Evolutionary conservation across 2,113 vertebrate genomes (phyloP).

Genomic region (Planiliza haematocheilus): DNA sequence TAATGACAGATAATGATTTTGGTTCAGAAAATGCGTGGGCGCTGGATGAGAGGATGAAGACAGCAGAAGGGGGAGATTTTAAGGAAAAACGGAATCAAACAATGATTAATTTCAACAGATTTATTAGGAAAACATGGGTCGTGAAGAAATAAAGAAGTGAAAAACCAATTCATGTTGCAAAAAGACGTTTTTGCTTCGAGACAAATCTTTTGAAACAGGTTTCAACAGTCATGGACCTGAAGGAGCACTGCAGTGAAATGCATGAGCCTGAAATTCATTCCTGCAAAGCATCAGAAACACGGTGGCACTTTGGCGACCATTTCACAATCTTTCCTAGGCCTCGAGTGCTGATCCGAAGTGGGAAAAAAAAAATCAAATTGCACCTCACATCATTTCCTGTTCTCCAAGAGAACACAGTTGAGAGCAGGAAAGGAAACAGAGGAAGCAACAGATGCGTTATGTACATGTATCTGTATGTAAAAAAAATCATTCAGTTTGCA

Average conservation of each 20-base stretch:
- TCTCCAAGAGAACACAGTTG: conserved; percentile 12
- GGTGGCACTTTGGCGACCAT: conserved; percentile 13
- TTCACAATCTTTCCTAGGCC: conserved; percentile 19
- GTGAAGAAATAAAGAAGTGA: too few species aligned
- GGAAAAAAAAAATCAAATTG: conserved; percentile 42
- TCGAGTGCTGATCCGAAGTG: conserved; percentile 24
- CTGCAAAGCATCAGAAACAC: conserved; percentile 21
- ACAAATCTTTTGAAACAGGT: neutral
- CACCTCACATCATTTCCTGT: conserved; percentile 37
- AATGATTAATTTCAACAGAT: neutral
- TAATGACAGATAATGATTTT: neutral
- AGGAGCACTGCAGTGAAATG: neutral
- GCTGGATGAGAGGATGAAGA: neutral
- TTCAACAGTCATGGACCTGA: neutral
- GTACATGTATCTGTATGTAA: neutral
- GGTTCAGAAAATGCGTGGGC: neutral
- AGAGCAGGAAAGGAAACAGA: conserved; percentile 19
- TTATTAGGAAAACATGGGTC: neutral
- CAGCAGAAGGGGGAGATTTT: neutral
- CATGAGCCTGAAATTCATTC: conserved; percentile 17
- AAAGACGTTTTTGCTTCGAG: neutral
- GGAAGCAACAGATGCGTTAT: neutral
- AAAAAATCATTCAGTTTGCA: neutral
- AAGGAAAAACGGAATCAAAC: neutral
- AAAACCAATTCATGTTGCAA: too few species aligned